These are phyloP conservation scores for Sycophila sp. DNA, from an alignment of 1,140 invertebrate species.

Conservation along the genomic window DNA sequence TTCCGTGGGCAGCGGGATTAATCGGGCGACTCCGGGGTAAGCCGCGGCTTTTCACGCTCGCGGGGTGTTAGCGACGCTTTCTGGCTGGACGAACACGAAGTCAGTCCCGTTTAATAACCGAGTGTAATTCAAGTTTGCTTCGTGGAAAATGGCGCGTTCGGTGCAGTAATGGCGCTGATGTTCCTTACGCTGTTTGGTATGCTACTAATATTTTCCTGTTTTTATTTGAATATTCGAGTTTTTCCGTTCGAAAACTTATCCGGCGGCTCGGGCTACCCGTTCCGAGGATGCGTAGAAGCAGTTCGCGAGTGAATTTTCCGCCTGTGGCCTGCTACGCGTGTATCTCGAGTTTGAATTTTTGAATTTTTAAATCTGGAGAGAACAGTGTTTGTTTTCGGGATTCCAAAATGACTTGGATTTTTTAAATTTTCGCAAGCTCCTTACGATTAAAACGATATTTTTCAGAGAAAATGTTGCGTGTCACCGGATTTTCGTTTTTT, in stretches of 20 bases:
- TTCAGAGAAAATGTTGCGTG: no score
- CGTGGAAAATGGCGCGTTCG: conserved; percentile 67
- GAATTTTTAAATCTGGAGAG: conserved; percentile 61
- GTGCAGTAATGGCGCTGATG: conserved; percentile 64
- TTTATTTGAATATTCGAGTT: conserved; percentile 49
- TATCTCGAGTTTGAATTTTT: conserved; percentile 59
- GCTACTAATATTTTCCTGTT: conserved; percentile 53
- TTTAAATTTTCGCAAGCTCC: conserved; percentile 19
- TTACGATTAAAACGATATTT: no score
- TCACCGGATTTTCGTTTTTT: no score
- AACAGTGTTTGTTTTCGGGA: conserved; percentile 3
- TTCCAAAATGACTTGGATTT: conserved; percentile 18
- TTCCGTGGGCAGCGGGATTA: no score
- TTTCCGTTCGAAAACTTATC: conserved; percentile 34
- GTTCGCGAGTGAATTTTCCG: background rate
- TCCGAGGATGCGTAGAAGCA: background rate
- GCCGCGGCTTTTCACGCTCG: no score
- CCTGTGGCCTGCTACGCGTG: background rate
- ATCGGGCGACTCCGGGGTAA: no score
- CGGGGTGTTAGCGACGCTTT: no score
- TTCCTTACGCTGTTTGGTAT: conserved; percentile 46
- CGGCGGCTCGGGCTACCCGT: background rate
- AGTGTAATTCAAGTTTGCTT: conserved; percentile 48
- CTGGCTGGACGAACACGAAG: no score
- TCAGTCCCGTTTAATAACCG: no score